Evolutionary conservation across 2,797 vertebrate genomes (phyloP).

Genomic region (Gastrophryne carolinensis): DNA sequence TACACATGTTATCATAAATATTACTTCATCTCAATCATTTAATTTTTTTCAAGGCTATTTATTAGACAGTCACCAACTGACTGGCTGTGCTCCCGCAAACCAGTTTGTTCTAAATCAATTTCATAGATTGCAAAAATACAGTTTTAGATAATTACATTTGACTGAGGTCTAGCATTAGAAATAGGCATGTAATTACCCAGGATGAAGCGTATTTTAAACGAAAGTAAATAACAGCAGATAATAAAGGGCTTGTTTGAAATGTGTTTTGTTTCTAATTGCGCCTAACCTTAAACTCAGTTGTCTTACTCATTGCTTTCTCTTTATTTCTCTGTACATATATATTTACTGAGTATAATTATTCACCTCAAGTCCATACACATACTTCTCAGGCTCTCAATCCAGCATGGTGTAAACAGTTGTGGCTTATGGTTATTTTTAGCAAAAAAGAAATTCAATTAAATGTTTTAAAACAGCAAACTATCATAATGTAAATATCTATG

Average conservation of each 20-base stretch:
- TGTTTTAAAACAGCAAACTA: too few relatives aligned
- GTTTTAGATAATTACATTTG: constrained; percentile 28
- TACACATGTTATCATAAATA: background rate
- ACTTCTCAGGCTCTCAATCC: too few relatives aligned
- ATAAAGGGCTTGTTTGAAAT: constrained; percentile 1
- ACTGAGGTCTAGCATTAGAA: constrained; percentile 29
- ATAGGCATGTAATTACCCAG: constrained; percentile 22
- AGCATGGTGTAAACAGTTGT: too few relatives aligned
- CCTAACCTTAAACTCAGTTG: constrained; percentile 2
- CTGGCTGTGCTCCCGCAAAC: background rate
- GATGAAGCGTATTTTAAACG: constrained; percentile 7
- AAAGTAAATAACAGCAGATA: constrained; percentile 20
- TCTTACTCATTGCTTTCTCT: too few relatives aligned
- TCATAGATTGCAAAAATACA: constrained; percentile 24
- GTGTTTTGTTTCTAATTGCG: background rate
- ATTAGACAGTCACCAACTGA: constrained; percentile 8
- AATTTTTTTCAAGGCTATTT: constrained; percentile 7
- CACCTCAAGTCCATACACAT: too few relatives aligned
- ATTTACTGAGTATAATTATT: too few relatives aligned
- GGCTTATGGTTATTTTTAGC: too few relatives aligned
- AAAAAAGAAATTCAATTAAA: too few relatives aligned
- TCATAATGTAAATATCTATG: too few relatives aligned
- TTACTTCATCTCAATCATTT: background rate
- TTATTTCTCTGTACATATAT: too few relatives aligned
- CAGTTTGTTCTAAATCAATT: constrained; percentile 20